phyloP scores from a whole-genome alignment of 2,888 invertebrate genomes.

The Drosophila birchii region DNA sequence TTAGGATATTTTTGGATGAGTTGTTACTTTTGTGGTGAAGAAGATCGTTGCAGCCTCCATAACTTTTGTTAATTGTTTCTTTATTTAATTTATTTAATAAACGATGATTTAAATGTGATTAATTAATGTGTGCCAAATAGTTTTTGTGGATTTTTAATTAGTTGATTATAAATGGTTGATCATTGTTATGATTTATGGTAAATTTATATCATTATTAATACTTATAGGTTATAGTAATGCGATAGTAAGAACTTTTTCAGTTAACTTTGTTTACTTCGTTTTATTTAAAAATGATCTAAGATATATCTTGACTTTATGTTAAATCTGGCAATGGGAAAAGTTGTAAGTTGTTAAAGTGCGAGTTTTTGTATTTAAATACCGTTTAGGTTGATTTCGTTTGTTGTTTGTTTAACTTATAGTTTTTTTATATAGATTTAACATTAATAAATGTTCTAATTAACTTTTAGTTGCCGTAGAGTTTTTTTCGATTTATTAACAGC shows the following conservation, averaged over 20 bases:
- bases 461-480: background rate
- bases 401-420: slow-evolving; percentile 5
- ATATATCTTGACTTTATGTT: slow-evolving; percentile 5
- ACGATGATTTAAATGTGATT: background rate
- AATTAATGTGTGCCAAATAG: background rate
- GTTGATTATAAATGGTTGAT: background rate
- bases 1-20: background rate
- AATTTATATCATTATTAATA: background rate
- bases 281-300: slow-evolving; percentile 9
- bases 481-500: background rate
- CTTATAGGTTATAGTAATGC: background rate
- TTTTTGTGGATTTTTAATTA: background rate
- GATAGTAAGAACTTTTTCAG: slow-evolving; percentile 11
- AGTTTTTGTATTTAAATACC: slow-evolving; percentile 14
- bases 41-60: background rate
- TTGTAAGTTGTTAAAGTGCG: slow-evolving; percentile 13
- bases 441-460: slow-evolving; percentile 2
- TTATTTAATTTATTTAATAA: background rate
- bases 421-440: background rate
- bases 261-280: slow-evolving; percentile 7
- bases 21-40: slow-evolving; percentile 1
- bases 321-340: background rate
- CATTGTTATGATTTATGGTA: background rate
- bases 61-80: background rate
- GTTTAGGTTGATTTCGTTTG: slow-evolving; percentile 5